A percentile compares a stretch with the other conserved stretches of the same genome.
Evolutionary conservation across 2,113 vertebrate species (phyloP).

Genomic region (Urocynchramus pylzowi): DNA sequence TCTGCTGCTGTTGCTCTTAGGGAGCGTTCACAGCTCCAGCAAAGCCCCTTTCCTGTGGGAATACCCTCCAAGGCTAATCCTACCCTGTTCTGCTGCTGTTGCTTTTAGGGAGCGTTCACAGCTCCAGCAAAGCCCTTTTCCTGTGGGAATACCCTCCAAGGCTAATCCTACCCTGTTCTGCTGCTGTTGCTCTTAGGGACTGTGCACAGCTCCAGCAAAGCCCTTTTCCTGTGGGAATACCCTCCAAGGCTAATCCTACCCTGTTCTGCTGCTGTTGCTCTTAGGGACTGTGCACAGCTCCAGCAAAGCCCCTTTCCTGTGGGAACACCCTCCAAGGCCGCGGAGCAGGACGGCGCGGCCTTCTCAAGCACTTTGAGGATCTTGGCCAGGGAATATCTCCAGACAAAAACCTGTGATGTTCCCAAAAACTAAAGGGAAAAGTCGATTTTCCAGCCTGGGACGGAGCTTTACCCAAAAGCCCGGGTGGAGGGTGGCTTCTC

Average conservation of each 20-base stretch:
- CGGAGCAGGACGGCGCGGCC: fast-evolving
- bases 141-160: too few relatives aligned
- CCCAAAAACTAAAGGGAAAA: not conserved
- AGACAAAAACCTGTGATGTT: not conserved
- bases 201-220: not conserved
- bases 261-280: not conserved
- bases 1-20: not conserved
- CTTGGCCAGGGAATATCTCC: not conserved
- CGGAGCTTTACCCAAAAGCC: not conserved
- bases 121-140: not conserved
- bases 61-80: too few relatives aligned
- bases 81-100: not conserved
- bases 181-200: not conserved
- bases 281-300: not conserved
- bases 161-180: not conserved
- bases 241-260: not conserved
- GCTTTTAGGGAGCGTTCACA: not conserved
- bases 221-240: too few relatives aligned
- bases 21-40: not conserved
- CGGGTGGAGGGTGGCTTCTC: not conserved
- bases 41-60: not conserved
- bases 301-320: not conserved
- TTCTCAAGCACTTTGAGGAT: not conserved
- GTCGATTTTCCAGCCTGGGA: not conserved
- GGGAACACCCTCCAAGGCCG: not conserved